A percentile compares a stretch with the other conserved stretches of the same genome.
These are phyloP conservation scores for Paraescarpia echinospica DNA, from an alignment of 1,140 invertebrate genomes.

Conservation along the genomic window DNA sequence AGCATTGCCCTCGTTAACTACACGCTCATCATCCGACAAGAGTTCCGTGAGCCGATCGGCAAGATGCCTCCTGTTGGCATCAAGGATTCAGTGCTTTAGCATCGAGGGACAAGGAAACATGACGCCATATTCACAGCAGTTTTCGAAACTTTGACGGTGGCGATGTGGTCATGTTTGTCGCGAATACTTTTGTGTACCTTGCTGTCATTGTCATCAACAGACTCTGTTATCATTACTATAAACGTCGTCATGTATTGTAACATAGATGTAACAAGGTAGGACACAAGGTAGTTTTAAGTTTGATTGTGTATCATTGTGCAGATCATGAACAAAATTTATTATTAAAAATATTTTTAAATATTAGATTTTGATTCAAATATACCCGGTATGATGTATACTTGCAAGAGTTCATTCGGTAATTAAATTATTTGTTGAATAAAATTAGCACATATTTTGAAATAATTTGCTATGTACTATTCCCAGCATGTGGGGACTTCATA, in stretches of 20 bases:
- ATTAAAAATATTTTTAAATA: background rate
- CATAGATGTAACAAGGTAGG: background rate
- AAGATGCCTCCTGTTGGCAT: background rate
- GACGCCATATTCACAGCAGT: background rate
- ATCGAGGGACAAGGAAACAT: background rate
- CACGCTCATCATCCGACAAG: constrained; percentile 5
- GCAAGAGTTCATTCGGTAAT: background rate
- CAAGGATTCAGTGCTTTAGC: background rate
- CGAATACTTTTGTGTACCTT: background rate
- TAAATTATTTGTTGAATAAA: background rate
- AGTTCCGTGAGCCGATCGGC: constrained; percentile 13
- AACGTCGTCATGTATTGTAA: background rate
- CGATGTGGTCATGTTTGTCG: background rate
- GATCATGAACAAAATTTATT: background rate
- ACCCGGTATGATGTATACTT: too few species aligned
- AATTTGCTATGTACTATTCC: too few species aligned
- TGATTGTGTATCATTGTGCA: background rate
- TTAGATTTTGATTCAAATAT: too few species aligned
- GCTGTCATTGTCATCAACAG: background rate
- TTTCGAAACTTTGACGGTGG: background rate
- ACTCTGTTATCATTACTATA: background rate
- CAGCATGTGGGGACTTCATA: background rate
- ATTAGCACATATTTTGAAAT: background rate
- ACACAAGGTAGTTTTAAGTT: background rate
- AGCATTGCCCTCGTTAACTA: constrained; percentile 15